phyloP scores from a whole-genome alignment of 2,113 vertebrate genomes.

The Gopherus flavomarginatus region DNA sequence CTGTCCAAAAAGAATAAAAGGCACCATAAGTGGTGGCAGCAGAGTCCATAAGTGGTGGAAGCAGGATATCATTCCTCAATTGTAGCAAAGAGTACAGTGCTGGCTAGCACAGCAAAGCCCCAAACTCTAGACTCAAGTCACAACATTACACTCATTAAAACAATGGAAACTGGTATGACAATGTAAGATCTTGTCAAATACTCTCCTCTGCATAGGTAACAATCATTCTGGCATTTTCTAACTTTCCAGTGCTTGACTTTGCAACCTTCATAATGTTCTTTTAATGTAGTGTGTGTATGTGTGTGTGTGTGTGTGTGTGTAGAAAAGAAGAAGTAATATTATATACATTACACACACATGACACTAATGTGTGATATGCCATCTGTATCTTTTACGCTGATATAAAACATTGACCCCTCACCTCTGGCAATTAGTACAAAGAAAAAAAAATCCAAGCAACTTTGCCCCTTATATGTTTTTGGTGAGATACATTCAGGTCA shows the following conservation, averaged over 20 bases:
- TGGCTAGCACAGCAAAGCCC: background rate
- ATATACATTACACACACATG: background rate
- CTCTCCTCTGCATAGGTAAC: background rate
- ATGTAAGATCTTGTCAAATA: background rate
- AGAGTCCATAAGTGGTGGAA: fast-evolving
- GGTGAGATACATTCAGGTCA: background rate
- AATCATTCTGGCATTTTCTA: background rate
- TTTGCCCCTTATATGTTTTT: background rate
- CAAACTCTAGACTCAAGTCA: background rate
- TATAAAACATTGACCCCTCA: background rate
- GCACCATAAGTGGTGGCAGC: fast-evolving
- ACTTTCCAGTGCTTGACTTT: background rate
- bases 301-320: too few relatives aligned
- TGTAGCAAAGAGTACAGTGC: fast-evolving
- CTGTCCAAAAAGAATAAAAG: background rate
- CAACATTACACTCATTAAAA: background rate
- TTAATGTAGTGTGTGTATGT: background rate
- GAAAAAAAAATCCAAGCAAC: background rate
- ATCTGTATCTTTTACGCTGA: background rate
- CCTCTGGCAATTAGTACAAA: background rate
- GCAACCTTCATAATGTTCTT: background rate
- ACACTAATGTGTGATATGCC: background rate
- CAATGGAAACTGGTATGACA: background rate
- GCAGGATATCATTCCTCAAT: background rate
- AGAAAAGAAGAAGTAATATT: too few relatives aligned